A percentile compares a stretch with the other conserved stretches of the same genome.
Evolutionary conservation across 2,797 vertebrate species (phyloP).

Genomic region (Arnoldichthys spilopterus): DNA sequence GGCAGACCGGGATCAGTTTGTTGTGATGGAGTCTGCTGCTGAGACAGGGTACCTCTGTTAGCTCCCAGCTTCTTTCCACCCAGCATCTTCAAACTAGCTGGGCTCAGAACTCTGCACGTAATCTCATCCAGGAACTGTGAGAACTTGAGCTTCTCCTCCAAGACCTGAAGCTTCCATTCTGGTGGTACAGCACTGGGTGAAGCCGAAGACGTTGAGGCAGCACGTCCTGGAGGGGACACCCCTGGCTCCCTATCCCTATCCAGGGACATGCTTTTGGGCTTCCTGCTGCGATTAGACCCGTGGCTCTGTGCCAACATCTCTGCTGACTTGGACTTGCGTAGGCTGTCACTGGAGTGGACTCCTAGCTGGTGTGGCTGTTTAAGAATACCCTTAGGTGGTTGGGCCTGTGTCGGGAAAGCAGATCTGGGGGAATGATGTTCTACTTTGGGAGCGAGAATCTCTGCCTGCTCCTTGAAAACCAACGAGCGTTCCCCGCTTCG

Average conservation of each 20-base stretch:
- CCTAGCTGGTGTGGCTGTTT: constrained; percentile 73
- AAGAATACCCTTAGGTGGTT: constrained; percentile 76
- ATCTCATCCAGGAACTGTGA: constrained; percentile 89
- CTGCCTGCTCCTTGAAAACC: constrained; percentile 76
- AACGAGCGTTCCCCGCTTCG: constrained; percentile 75
- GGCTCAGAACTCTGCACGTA: constrained; percentile 80
- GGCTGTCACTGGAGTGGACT: constrained; percentile 59
- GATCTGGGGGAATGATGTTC: constrained; percentile 34
- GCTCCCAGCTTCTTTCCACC: constrained; percentile 43
- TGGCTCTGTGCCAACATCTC: constrained; percentile 68
- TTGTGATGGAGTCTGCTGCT: constrained; percentile 45
- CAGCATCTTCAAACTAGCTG: constrained; percentile 67
- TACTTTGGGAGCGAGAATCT: constrained; percentile 69
- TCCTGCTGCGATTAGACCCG: neutral
- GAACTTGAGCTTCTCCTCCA: constrained; percentile 85
- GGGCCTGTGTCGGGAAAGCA: constrained; percentile 52
- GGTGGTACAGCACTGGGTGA: constrained; percentile 53
- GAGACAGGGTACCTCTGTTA: constrained; percentile 3
- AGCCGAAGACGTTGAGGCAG: constrained; percentile 9
- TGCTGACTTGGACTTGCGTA: constrained; percentile 77
- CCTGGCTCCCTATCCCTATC: constrained; percentile 44
- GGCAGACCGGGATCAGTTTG: constrained; percentile 15
- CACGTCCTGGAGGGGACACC: constrained; percentile 26
- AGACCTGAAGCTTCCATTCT: constrained; percentile 64
- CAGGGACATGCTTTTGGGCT: constrained; percentile 51